Evolutionary conservation across 1,140 invertebrate species (phyloP).

Genomic region (Drosophila trapezifrons): DNA sequence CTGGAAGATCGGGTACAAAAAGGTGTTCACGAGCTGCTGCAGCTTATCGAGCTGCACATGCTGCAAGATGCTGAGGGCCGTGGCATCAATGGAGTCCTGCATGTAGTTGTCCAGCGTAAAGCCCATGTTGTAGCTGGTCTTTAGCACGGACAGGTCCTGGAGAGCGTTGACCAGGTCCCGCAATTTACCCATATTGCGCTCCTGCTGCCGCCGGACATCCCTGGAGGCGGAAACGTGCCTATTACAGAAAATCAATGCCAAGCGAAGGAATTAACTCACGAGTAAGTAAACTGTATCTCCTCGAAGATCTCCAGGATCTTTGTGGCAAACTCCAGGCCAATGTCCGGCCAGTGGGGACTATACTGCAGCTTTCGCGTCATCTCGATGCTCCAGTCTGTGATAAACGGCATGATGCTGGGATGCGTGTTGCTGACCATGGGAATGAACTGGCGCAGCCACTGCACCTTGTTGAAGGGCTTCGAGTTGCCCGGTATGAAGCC

Average conservation of each 20-base stretch:
- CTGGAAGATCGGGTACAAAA: constrained; percentile 79
- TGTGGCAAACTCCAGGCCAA: constrained; percentile 76
- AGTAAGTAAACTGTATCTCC: constrained; percentile 75
- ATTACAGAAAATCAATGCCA: no score
- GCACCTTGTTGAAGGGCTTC: constrained; percentile 74
- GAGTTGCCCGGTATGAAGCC: constrained; percentile 68
- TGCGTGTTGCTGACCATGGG: constrained; percentile 74
- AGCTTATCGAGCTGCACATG: constrained; percentile 78
- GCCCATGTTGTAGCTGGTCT: constrained; percentile 73
- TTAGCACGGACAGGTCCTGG: constrained; percentile 76
- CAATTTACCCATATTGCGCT: constrained; percentile 73
- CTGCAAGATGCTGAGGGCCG: constrained; percentile 73
- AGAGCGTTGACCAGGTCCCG: constrained; percentile 69
- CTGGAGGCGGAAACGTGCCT: no score
- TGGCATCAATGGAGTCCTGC: constrained; percentile 78
- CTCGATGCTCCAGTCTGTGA: constrained; percentile 81
- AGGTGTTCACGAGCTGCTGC: constrained; percentile 69
- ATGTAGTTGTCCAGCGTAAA: constrained; percentile 80
- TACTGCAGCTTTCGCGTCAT: constrained; percentile 76
- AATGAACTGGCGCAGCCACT: constrained; percentile 78
- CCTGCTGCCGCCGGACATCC: constrained; percentile 74
- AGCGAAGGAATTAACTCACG: constrained; percentile 46
- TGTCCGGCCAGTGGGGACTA: constrained; percentile 77
- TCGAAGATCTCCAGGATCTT: constrained; percentile 79
- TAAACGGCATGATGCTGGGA: constrained; percentile 73